A percentile compares a stretch with the other conserved stretches of the same genome.
Evolutionary conservation across 2,113 vertebrate species (phyloP).

Genomic region (Amblyopsis rosae): DNA sequence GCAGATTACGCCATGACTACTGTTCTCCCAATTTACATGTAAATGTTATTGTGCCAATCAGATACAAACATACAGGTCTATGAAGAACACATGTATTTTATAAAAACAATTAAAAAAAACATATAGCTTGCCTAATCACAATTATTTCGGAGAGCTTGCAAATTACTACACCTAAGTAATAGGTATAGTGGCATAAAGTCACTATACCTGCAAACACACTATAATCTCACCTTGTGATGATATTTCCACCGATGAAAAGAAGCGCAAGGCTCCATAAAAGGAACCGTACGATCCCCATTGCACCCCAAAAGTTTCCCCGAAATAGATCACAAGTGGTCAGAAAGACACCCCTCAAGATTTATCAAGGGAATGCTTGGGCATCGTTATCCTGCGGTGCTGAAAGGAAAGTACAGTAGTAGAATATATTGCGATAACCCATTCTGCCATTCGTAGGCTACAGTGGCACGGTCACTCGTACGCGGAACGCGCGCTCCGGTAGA

Average conservation of each 20-base stretch:
- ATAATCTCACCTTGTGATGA: conserved; percentile 71
- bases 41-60: no score
- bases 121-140: no score
- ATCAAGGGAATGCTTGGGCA: background rate
- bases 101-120: no score
- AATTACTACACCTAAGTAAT: no score
- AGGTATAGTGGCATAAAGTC: background rate
- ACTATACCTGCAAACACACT: conserved; percentile 22
- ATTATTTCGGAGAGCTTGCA: background rate
- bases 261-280: conserved; percentile 55
- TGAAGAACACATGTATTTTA: background rate
- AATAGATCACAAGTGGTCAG: conserved; percentile 3
- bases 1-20: no score
- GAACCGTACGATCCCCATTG: conserved; percentile 71
- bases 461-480: no score
- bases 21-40: no score
- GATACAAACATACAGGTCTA: background rate
- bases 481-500: no score
- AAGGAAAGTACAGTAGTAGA: conserved; percentile 39
- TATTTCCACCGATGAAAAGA: conserved; percentile 61
- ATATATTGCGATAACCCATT: conserved; percentile 43
- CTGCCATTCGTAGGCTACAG: conserved; percentile 3
- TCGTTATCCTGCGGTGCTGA: conserved; percentile 47
- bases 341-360: conserved; percentile 3
- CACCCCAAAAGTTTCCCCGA: conserved; percentile 38